A percentile compares a stretch with the other conserved stretches of the same genome.
Evolutionary conservation across 1,140 invertebrate species (phyloP).

Genomic region (Anoplophora glabripennis): DNA sequence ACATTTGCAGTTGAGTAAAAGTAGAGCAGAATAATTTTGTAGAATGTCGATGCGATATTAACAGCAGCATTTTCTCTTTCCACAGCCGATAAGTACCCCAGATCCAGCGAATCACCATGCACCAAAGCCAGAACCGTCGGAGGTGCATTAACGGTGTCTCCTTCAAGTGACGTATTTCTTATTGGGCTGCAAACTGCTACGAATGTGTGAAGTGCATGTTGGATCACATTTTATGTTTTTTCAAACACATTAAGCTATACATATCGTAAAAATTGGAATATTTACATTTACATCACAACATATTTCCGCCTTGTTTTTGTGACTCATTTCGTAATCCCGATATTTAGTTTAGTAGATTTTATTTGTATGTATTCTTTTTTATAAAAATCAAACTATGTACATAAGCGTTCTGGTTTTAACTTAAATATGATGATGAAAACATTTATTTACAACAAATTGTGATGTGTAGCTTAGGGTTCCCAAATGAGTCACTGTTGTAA

Average conservation of each 20-base stretch:
- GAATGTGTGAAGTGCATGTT: conserved; percentile 29
- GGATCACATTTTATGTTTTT: conserved; percentile 30
- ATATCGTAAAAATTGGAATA: conserved; percentile 39
- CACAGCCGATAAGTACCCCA: conserved; percentile 61
- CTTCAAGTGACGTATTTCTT: conserved; percentile 12
- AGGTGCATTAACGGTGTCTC: conserved; percentile 51
- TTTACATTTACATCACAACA: conserved; percentile 40
- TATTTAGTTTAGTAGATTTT: conserved; percentile 7
- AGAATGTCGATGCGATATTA: too few species aligned
- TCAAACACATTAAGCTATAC: conserved; percentile 43
- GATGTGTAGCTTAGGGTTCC: conserved; percentile 1
- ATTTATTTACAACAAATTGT: conserved; percentile 15
- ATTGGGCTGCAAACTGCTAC: conserved; percentile 19
- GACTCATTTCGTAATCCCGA: conserved; percentile 8
- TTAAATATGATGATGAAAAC: neutral
- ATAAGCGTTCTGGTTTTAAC: too few species aligned
- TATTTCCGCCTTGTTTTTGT: conserved; percentile 6
- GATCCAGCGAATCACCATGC: conserved; percentile 64
- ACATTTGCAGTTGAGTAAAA: neutral
- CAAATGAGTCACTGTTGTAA: conserved; percentile 3
- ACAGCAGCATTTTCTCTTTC: conserved; percentile 13
- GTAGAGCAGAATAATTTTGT: too few species aligned
- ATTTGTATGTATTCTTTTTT: conserved; percentile 20
- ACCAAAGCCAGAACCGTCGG: conserved; percentile 58
- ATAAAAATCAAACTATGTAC: neutral